Conservation (phyloP, 2,113 vertebrate species). For the Ia io region DNA sequence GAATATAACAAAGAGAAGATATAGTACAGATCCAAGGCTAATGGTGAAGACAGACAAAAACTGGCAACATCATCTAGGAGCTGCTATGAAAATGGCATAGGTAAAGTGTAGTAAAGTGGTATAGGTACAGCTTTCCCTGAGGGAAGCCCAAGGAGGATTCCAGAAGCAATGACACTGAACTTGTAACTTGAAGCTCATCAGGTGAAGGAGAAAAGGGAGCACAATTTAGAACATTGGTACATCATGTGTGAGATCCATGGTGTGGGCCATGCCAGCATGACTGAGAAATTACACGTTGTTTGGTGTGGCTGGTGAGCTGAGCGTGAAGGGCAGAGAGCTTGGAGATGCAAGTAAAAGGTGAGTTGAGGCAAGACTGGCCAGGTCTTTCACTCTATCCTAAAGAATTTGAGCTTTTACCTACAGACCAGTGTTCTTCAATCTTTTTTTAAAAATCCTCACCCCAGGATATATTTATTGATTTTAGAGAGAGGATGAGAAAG, state of each 20-base stretch:
- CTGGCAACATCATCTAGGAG: not conserved
- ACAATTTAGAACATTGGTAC: not conserved
- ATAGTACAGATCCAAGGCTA: not conserved
- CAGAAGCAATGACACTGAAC: not conserved
- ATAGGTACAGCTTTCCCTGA: not conserved
- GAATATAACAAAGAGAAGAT: not conserved
- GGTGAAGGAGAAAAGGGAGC: not conserved
- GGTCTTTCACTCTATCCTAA: not conserved
- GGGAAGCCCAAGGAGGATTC: not conserved
- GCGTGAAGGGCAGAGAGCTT: not conserved
- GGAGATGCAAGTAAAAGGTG: not conserved
- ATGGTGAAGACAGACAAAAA: not conserved
- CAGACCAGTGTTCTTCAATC: not conserved
- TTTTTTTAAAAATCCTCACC: not conserved
- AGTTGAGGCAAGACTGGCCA: not conserved
- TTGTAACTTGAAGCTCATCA: not conserved
- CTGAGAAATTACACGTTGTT: not conserved
- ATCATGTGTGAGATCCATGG: not conserved
- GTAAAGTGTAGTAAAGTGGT: not conserved
- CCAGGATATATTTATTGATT: not conserved
- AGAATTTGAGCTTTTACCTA: not conserved
- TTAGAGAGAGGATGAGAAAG: too few relatives aligned
- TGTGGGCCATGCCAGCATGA: not conserved
- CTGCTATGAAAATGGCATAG: not conserved
- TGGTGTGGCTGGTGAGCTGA: too few relatives aligned